Base-by-base conservation (phyloP, 2,113 vertebrate species). In the Solea senegalensis region DNA sequence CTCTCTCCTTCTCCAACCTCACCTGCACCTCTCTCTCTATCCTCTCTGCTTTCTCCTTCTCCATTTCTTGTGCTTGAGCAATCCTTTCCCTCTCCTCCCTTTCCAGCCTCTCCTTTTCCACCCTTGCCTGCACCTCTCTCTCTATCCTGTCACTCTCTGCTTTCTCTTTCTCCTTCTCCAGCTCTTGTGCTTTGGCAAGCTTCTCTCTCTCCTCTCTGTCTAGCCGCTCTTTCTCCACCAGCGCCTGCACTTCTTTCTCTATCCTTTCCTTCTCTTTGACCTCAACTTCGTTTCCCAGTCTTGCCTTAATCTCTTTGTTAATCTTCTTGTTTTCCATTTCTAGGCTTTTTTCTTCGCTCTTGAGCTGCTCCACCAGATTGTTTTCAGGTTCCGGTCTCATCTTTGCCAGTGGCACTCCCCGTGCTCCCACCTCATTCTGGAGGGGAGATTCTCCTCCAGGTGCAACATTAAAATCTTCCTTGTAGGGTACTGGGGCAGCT, bases 401-500 rank as follows among this genome's bases (percentile, higher is more conserved):
- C 63, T 87, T 78, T 40, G 67, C 82, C 48, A 93, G 81, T 0
- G 91, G 91, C 3, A 94, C 92, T 7, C 93, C 92, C 40, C 88
- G 89, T 0, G 89, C 89, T 1, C 73, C 89, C 0, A 88, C 77
- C 41, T 90, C 88, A 15, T 53, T 75, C 44, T 84, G 61, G 50
- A 76, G 62, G 2, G 58, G 77, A 15, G 45, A n/a, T 15, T 87
- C 85, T 76, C 13, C 78, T 62, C 7, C 76, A 0, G 51, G 39
- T 8, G 7, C 68, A 3, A 5, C 63, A 6, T 68, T 45, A 14
- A 2, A 51, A 3, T 87, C 83, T 40, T 89, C 86, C 56, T 88
- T 88, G 62, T 83, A 80, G 51, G 80, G 57, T 6, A 67, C 71
- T 26, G 76, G 59, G 62, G 28, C n/a, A 9, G 34, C 83, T 39